Conservation (phyloP, 2,797 vertebrate species). For the Enteromius radiatus region DNA sequence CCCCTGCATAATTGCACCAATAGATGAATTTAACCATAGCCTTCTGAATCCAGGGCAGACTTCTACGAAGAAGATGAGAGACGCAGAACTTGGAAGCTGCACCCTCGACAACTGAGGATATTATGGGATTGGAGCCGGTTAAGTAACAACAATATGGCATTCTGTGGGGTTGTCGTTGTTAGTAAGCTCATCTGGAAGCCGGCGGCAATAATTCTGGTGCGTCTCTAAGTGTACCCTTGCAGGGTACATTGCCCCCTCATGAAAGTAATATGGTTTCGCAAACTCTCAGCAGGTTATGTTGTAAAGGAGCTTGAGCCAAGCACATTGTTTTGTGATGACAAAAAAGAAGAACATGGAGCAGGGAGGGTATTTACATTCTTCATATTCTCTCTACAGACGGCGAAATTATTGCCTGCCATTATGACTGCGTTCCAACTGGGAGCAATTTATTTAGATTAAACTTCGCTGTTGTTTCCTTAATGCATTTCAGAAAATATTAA, state of each 20-base stretch:
- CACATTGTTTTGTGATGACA: conserved; percentile 52
- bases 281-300: conserved; percentile 63
- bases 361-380: conserved; percentile 79
- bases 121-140: conserved; percentile 38
- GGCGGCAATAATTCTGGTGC: conserved; percentile 33
- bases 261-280: conserved; percentile 42
- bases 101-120: conserved; percentile 43
- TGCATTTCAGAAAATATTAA: conserved; percentile 67
- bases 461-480: conserved; percentile 75
- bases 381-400: conserved; percentile 76
- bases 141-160: conserved; percentile 50
- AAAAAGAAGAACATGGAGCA: conserved; percentile 61
- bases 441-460: conserved; percentile 85
- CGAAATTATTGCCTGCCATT: conserved; percentile 77
- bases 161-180: conserved; percentile 40
- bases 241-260: conserved; percentile 16
- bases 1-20: conserved; percentile 28
- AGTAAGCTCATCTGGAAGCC: conserved; percentile 42
- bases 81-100: conserved; percentile 29
- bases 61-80: conserved; percentile 35
- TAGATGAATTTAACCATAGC: conserved; percentile 33
- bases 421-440: conserved; percentile 80
- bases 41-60: conserved; percentile 36
- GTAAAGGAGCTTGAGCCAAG: conserved; percentile 56
- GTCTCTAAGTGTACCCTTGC: conserved; percentile 25